Evolutionary conservation across 1,140 invertebrate genomes (phyloP).

Genomic region (Halictus rubicundus): DNA sequence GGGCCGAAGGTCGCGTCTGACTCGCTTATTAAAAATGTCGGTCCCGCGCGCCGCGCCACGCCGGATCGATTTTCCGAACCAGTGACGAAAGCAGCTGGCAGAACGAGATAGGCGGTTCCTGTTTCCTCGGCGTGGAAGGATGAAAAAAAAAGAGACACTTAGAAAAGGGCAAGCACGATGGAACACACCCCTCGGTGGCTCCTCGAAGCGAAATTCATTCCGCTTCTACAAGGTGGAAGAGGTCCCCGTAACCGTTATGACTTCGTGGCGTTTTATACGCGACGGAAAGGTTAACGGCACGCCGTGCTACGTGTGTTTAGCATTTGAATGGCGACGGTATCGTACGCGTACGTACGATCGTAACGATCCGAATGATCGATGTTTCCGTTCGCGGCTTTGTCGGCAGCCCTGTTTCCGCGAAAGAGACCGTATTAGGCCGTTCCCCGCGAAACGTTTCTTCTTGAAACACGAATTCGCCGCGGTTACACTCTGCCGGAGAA

Average conservation of each 20-base stretch:
- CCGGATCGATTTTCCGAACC: conserved; percentile 36
- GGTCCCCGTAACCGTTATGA: conserved; percentile 47
- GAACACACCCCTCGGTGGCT: conserved; percentile 25
- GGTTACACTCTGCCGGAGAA: background rate
- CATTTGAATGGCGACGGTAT: conserved; percentile 32
- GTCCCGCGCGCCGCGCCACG: background rate
- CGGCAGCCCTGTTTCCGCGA: background rate
- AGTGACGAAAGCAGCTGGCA: conserved; percentile 34
- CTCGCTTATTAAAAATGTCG: conserved; percentile 31
- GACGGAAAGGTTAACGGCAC: conserved; percentile 47
- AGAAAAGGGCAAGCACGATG: background rate
- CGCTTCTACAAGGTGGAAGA: conserved; percentile 32
- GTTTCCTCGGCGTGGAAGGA: conserved; percentile 24
- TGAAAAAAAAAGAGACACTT: background rate
- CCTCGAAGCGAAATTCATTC: conserved; percentile 39
- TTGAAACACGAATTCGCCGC: background rate
- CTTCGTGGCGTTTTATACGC: conserved; percentile 48
- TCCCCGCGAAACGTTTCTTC: background rate
- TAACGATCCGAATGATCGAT: conserved; percentile 18
- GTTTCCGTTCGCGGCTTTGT: background rate
- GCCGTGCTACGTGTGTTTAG: conserved; percentile 33
- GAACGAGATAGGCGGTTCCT: conserved; percentile 49
- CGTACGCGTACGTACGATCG: background rate
- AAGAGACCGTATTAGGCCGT: background rate
- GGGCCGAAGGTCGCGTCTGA: background rate